Evolutionary conservation across 2,888 invertebrate species (phyloP).

Genomic region (Ophonus ardosiacus): DNA sequence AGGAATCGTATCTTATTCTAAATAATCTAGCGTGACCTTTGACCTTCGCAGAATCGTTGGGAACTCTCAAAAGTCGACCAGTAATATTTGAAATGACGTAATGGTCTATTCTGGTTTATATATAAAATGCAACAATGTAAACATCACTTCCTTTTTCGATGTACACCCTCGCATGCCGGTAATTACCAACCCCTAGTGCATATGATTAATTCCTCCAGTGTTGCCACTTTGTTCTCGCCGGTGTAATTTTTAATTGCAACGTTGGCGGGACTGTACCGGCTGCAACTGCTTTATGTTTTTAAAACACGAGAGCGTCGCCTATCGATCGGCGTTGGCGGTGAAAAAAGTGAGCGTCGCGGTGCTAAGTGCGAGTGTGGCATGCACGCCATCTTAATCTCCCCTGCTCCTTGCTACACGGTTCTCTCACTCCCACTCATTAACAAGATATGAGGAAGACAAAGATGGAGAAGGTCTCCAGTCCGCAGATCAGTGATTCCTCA

Average conservation of each 20-base stretch:
- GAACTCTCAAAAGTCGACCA: too few species aligned
- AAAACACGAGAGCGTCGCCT: conserved; percentile 75
- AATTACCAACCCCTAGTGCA: neutral
- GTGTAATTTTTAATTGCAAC: conserved; percentile 49
- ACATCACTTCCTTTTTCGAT: neutral
- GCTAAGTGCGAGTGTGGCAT: conserved; percentile 77
- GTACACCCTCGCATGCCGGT: conserved; percentile 4
- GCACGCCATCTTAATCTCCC: conserved; percentile 75
- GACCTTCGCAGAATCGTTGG: too few species aligned
- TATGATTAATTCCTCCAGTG: conserved; percentile 3
- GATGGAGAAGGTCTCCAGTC: conserved; percentile 2
- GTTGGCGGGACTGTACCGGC: conserved; percentile 46
- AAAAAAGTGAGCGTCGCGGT: conserved; percentile 75
- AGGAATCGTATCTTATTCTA: too few species aligned
- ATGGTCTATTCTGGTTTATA: neutral
- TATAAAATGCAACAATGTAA: neutral
- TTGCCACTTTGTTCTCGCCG: conserved; percentile 31
- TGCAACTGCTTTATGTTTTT: conserved; percentile 73
- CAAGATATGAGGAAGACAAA: neutral
- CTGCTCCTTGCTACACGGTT: conserved; percentile 4
- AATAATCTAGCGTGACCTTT: too few species aligned
- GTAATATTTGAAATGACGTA: neutral
- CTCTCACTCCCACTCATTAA: conserved; percentile 31
- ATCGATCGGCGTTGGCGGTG: conserved; percentile 72
- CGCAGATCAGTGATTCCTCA: conserved; percentile 49